A percentile compares a stretch with the other conserved stretches of the same genome.
These are phyloP conservation scores for Heliopora coerulea DNA, from an alignment of 92 coral and sea anemone species.

Conservation along the genomic window DNA sequence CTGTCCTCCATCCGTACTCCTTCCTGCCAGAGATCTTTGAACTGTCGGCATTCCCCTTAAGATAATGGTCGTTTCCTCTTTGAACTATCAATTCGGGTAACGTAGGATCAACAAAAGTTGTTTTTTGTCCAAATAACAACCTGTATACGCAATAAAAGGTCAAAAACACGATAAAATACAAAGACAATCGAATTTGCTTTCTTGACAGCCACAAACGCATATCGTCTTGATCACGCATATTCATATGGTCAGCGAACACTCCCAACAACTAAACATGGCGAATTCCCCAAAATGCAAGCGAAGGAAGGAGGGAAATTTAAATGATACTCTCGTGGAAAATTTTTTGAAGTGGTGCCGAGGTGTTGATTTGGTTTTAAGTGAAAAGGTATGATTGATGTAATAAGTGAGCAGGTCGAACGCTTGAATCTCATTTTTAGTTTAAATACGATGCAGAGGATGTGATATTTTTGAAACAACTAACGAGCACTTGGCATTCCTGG, in stretches of 20 bases:
- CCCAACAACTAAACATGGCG: neutral
- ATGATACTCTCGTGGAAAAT: constrained; percentile 3
- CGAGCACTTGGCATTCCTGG: too few relatives aligned
- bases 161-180: neutral
- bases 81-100: constrained; percentile 15
- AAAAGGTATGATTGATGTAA: constrained; percentile 49
- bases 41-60: neutral
- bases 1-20: constrained; percentile 1
- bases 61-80: constrained; percentile 33
- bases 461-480: too few relatives aligned
- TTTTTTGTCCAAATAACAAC: neutral
- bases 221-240: neutral
- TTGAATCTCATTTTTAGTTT: too few relatives aligned
- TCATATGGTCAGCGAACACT: neutral
- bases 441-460: too few relatives aligned
- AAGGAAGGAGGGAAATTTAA: neutral
- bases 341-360: constrained; percentile 67
- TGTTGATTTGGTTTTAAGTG: constrained; percentile 54
- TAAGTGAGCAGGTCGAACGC: too few relatives aligned
- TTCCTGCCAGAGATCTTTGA: neutral
- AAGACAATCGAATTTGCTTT: neutral
- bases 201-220: neutral
- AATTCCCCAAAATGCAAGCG: constrained; percentile 24
- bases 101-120: neutral
- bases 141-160: neutral